Conservation (phyloP, 35 echinoderm and acorn worm species). For the Stichopus chloronotus region DNA sequence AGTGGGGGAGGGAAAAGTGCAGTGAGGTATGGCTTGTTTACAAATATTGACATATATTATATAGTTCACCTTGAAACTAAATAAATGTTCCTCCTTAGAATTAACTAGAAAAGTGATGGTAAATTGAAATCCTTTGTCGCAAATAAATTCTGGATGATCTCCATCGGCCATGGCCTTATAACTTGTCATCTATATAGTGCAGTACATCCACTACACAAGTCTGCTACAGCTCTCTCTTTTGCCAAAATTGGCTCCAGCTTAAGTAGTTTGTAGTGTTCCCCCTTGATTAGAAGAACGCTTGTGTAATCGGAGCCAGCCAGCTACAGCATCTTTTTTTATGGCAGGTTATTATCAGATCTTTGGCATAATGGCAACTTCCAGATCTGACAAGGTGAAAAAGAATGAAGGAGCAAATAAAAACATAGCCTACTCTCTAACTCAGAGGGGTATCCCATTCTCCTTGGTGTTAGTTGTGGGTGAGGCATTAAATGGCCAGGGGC, state of each 20-base stretch:
- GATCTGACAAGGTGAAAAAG: neutral
- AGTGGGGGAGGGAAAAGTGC: neutral
- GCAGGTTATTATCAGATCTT: conserved; percentile 20
- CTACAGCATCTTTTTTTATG: conserved; percentile 34
- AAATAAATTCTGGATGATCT: too few species aligned
- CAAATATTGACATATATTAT: neutral
- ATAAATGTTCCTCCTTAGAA: too few species aligned
- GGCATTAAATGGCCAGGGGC: neutral
- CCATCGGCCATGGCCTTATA: too few species aligned
- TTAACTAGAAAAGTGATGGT: too few species aligned
- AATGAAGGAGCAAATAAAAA: conserved; percentile 3
- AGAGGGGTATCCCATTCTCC: conserved; percentile 19
- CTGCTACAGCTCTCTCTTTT: neutral
- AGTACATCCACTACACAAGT: neutral
- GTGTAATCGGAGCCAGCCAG: conserved; percentile 10
- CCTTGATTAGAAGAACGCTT: neutral
- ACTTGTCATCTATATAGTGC: neutral
- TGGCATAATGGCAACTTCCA: neutral
- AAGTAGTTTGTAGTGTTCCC: conserved; percentile 29
- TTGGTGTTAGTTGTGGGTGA: neutral
- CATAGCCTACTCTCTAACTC: neutral
- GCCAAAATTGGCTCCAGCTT: conserved; percentile 2
- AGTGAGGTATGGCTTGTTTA: neutral
- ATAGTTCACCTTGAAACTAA: too few species aligned
- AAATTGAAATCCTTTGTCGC: too few species aligned